Percentiles rank a stretch among this genome's conserved stretches.
Conservation (phyloP, 1,140 invertebrate species). For the Lordiphosa mommai region DNA sequence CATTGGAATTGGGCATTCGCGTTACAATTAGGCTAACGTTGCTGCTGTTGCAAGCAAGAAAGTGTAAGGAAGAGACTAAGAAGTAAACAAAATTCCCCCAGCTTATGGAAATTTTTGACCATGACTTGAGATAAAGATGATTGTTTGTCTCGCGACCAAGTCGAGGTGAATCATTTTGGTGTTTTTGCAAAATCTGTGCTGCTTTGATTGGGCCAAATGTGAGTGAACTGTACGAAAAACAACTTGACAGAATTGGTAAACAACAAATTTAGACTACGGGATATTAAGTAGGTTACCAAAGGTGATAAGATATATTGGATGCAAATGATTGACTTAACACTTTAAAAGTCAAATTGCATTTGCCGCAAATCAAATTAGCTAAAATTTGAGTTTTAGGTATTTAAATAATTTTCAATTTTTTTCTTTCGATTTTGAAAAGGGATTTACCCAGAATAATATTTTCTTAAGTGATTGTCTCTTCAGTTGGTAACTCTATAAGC, state of each 20-base stretch:
- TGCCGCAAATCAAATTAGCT: no score
- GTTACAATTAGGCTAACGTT: constrained; percentile 68
- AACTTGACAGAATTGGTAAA: constrained; percentile 56
- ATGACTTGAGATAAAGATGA: constrained; percentile 52
- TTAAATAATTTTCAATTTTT: no score
- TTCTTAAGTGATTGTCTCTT: no score
- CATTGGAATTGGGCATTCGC: constrained; percentile 51
- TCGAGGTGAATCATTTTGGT: no score
- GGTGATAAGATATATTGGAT: not conserved
- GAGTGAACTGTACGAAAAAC: constrained; percentile 51
- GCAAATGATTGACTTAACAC: no score
- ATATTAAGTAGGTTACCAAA: constrained; percentile 17
- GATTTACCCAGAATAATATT: no score
- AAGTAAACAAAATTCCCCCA: constrained; percentile 15
- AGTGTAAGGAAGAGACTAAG: constrained; percentile 59
- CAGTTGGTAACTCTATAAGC: no score
- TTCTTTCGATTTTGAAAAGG: no score
- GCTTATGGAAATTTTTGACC: constrained; percentile 68
- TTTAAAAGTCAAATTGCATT: no score
- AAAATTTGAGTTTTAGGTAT: no score
- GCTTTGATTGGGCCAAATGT: constrained; percentile 73
- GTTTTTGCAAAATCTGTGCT: constrained; percentile 39
- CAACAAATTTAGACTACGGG: constrained; percentile 24
- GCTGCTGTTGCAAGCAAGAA: constrained; percentile 19
- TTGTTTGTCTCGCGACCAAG: constrained; percentile 27